These are phyloP conservation scores for Drosophila robusta DNA, from an alignment of 2,888 invertebrate genomes.

Conservation along the genomic window DNA sequence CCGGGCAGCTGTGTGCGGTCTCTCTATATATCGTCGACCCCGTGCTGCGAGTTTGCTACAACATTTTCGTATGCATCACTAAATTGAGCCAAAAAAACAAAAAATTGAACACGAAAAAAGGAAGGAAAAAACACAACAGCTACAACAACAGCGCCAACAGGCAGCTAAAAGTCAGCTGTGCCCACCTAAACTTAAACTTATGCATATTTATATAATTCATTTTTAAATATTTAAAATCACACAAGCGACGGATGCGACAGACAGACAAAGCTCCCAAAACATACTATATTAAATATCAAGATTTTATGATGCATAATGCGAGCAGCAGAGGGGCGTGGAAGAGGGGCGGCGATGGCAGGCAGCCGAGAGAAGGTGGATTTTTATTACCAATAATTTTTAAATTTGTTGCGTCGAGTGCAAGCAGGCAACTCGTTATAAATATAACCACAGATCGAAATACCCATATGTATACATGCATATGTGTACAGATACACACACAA, in stretches of 20 bases:
- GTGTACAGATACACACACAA: slow-evolving; percentile 16
- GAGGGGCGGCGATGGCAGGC: not conserved
- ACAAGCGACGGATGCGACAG: slow-evolving; percentile 24
- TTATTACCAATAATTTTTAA: slow-evolving; percentile 76
- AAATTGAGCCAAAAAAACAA: slow-evolving; percentile 9
- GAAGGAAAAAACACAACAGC: slow-evolving; percentile 6
- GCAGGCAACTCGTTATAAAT: slow-evolving; percentile 76
- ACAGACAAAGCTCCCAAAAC: slow-evolving; percentile 49
- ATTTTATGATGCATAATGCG: slow-evolving; percentile 72
- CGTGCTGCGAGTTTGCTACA: slow-evolving; percentile 26
- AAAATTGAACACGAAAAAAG: not conserved
- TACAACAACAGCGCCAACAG: slow-evolving; percentile 16
- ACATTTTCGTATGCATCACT: slow-evolving; percentile 38
- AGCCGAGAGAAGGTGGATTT: slow-evolving; percentile 71
- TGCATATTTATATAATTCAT: slow-evolving; percentile 79
- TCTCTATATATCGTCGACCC: slow-evolving; percentile 24
- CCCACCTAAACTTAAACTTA: slow-evolving; percentile 76
- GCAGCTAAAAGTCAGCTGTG: slow-evolving; percentile 69
- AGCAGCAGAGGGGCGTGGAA: not conserved
- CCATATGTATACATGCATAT: slow-evolving; percentile 31
- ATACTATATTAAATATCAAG: slow-evolving; percentile 74
- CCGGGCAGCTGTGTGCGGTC: slow-evolving; percentile 43
- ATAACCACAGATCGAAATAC: slow-evolving; percentile 70
- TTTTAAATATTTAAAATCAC: slow-evolving; percentile 70
- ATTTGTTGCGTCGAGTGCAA: slow-evolving; percentile 77